Base-by-base conservation (phyloP, 1,140 invertebrate genomes). In the Drosophila punjabiensis region DNA sequence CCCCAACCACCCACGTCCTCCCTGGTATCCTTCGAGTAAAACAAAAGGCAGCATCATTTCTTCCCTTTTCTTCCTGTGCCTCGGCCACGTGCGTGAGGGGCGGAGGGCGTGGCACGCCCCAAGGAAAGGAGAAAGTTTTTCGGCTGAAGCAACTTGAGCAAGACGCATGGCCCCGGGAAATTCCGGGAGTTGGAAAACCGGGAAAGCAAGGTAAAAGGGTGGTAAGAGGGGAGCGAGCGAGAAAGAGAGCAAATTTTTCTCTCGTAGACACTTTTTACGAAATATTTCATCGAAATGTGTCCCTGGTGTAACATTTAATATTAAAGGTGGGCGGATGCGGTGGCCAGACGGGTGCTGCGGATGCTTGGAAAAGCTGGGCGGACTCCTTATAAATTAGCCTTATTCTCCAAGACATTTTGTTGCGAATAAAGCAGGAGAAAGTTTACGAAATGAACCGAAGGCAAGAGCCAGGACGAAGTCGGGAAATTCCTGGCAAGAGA, bases 261-360 rank as follows among this genome's bases (percentile, higher is more conserved):
- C 77, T 79, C 71, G 85, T 92, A 92, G 91, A 92, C 91, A 92
- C 85, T 92, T 92, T 92, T 92, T 89, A 91, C 86, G 89, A 91
- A 92, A 93, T 93, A 93, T 93, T 93, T 93, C 92, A 93, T 93
- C 92, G 87, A 93, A 93, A 93, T 93, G 92, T 93, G 91, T 93
- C 92, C 90, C 92, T 91, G 67, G 92, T 81, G 92, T 93, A 93
- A 93, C 92, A 93, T 93, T 92, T 93, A 92, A 92, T 91, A 92
- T 91, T 88, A 92, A 84, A 89, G 86, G 83, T 87, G 90, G 90
- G 83, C 75, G 88, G 53, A 53, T 66, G 67, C 68, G 55, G 56
- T 61, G 65, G 56, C 58, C 39, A 48, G 30, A 47, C 58, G 53
- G 66, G 35, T 24, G 20, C 18, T 24, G 33, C 52, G 7, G 11